Conservation (phyloP, 2,113 vertebrate genomes). For the Rhinolophus sinicus region DNA sequence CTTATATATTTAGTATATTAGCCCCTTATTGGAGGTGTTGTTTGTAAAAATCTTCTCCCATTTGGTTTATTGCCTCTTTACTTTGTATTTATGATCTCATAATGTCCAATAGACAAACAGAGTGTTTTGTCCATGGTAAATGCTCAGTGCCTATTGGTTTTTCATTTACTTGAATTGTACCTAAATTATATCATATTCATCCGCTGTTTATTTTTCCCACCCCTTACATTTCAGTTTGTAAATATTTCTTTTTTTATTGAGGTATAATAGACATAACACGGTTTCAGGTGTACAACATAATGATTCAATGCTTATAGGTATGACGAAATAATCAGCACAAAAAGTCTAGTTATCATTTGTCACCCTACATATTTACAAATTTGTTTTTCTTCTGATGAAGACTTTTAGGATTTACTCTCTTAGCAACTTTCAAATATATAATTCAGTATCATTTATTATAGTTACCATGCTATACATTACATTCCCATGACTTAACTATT, state of each 20-base stretch:
- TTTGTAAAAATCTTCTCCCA: no score
- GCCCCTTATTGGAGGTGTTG: no score
- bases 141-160: not conserved
- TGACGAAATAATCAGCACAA: not conserved
- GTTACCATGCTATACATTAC: not conserved
- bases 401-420: not conserved
- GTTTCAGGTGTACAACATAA: not conserved
- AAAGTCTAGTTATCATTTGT: not conserved
- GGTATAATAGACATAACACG: not conserved
- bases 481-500: not conserved
- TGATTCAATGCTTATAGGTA: not conserved
- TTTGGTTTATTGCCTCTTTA: no score
- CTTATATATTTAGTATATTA: no score
- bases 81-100: not conserved
- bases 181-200: not conserved
- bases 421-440: not conserved
- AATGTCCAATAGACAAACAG: rapidly evolving
- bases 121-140: not conserved
- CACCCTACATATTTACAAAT: not conserved
- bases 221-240: not conserved
- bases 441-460: not conserved
- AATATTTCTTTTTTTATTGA: not conserved
- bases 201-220: not conserved
- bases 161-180: not conserved
- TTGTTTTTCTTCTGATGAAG: not conserved